phyloP scores from a whole-genome alignment of 2,797 vertebrate species.

The Pampus argenteus region DNA sequence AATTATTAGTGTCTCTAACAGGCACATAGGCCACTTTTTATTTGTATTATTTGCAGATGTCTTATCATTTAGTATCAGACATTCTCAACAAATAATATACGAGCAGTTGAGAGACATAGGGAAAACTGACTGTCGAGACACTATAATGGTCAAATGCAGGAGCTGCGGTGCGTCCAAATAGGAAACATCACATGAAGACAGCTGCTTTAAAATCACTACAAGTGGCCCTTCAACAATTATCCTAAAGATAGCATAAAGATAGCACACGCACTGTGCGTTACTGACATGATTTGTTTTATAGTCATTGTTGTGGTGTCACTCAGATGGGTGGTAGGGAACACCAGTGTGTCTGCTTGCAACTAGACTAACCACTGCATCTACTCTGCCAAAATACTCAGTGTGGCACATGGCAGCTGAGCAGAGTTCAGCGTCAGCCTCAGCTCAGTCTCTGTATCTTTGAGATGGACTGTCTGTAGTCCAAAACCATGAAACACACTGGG shows the following conservation, averaged over 20 bases:
- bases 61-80: slow-evolving; percentile 26
- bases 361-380: slow-evolving; percentile 5
- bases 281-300: slow-evolving; percentile 13
- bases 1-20: slow-evolving; percentile 22
- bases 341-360: slow-evolving; percentile 1
- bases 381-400: slow-evolving; percentile 31
- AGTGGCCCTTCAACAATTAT: slow-evolving; percentile 20
- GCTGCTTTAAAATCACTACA: slow-evolving; percentile 1
- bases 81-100: slow-evolving; percentile 10
- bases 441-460: neutral
- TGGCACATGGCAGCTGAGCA: neutral
- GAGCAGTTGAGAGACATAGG: slow-evolving; percentile 6
- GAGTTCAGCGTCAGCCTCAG: neutral
- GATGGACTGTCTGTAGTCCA: neutral
- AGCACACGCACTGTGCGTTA: slow-evolving; percentile 9
- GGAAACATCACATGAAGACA: slow-evolving; percentile 6
- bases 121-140: slow-evolving; percentile 15
- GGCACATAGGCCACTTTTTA: slow-evolving; percentile 6
- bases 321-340: slow-evolving; percentile 4
- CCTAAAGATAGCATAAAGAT: neutral
- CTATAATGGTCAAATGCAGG: slow-evolving; percentile 10
- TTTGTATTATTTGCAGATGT: slow-evolving; percentile 29
- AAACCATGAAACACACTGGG: neutral
- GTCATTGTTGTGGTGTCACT: neutral
- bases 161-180: slow-evolving; percentile 4